These are phyloP conservation scores for Megastigmus dorsalis DNA, from an alignment of 2,888 invertebrate species.

Conservation along the genomic window DNA sequence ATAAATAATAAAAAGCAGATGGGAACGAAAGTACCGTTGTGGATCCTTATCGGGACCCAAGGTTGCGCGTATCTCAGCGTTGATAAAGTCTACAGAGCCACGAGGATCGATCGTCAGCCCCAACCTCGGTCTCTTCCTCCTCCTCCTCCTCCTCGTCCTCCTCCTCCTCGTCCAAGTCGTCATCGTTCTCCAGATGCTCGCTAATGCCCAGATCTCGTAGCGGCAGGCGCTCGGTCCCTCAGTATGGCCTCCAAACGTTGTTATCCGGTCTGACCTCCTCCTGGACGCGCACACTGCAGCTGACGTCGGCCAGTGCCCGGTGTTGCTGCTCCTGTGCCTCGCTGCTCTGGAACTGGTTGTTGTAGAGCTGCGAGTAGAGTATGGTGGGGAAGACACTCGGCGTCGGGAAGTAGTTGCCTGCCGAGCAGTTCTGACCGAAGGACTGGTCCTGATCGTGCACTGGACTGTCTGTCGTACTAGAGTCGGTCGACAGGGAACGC, in stretches of 20 bases:
- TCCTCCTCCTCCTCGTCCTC: not conserved
- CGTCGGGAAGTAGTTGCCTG: constrained; percentile 80
- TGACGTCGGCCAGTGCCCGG: constrained; percentile 63
- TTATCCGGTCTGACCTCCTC: constrained; percentile 73
- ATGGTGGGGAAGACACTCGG: constrained; percentile 86
- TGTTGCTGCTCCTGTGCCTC: constrained; percentile 70
- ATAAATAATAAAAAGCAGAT: no score
- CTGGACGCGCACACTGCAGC: constrained; percentile 69
- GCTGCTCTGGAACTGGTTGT: constrained; percentile 74
- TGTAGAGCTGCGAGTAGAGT: constrained; percentile 88
- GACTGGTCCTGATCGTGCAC: constrained; percentile 85
- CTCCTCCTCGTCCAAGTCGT: not conserved
- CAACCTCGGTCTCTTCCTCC: not conserved
- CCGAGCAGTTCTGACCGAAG: constrained; percentile 57
- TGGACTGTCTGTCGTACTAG: constrained; percentile 88
- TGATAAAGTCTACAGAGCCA: constrained; percentile 38
- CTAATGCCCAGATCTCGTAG: constrained; percentile 13
- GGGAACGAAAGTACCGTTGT: not conserved
- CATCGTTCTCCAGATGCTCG: not conserved
- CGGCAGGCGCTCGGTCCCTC: constrained; percentile 51
- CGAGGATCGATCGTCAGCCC: constrained; percentile 4
- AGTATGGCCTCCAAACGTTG: constrained; percentile 73
- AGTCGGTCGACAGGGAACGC: constrained; percentile 87
- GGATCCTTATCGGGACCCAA: not conserved
- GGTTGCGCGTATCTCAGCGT: not conserved